A percentile compares a stretch with the other conserved stretches of the same genome.
These are phyloP conservation scores for Grallaria varia DNA, from an alignment of 2,113 vertebrate genomes.

Conservation along the genomic window DNA sequence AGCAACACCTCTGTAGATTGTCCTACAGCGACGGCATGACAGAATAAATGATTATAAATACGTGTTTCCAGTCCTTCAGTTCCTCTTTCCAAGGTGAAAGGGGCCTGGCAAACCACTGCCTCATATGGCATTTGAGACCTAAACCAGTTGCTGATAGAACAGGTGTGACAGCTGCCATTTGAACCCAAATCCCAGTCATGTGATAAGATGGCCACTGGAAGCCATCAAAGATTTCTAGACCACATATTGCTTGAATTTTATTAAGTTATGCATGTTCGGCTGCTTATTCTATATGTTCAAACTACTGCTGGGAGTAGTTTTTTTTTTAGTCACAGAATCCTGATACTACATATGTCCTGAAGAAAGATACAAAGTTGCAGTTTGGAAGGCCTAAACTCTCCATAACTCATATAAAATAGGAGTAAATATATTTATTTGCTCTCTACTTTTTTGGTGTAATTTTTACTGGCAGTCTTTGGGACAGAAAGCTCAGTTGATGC, in stretches of 20 bases:
- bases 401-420: background rate
- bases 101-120: background rate
- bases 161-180: background rate
- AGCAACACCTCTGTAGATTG: slow-evolving; percentile 19
- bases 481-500: background rate
- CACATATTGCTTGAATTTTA: background rate
- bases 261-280: background rate
- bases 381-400: background rate
- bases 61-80: background rate
- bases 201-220: background rate
- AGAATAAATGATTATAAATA: slow-evolving; percentile 48
- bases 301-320: background rate
- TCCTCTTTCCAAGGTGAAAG: background rate
- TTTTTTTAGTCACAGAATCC: background rate
- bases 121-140: background rate
- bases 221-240: background rate
- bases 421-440: background rate
- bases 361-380: background rate
- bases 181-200: background rate
- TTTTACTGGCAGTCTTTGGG: background rate
- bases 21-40: slow-evolving; percentile 60
- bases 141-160: background rate
- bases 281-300: background rate
- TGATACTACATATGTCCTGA: background rate
- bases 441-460: background rate